Base-by-base conservation (phyloP, 1,140 invertebrate genomes). In the Asobara japonica region DNA sequence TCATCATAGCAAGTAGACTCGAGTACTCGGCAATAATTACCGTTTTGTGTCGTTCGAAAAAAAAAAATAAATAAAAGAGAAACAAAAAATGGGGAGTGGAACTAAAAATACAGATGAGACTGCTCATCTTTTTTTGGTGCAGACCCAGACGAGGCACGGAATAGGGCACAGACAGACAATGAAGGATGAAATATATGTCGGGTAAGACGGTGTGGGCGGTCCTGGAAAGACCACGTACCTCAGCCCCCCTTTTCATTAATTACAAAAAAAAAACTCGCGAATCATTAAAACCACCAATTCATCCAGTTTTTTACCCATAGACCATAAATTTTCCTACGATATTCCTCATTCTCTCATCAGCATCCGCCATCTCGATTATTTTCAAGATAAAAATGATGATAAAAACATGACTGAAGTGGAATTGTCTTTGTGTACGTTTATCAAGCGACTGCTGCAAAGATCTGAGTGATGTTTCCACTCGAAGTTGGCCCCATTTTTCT, bases 251-350 rank as follows among this genome's bases (percentile, higher is more conserved):
- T 56, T 45, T 7, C 20, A 65, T 41, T 74, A 74, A 74, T 74
- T 74, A 74, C 69, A 74, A 74, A 74, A n/a, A n/a, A n/a, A n/a
- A 74, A 74, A 71, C 60, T 31, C 30, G 48, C 22, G 48, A 65
- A 74, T 74, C 73, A 74, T 74, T 74, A 71, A 71, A 67, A 67
- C 64, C 36, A 56, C 48, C 60, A 62, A 62, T 29, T 72, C 48
- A 41, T 61, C 33, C 61, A 33, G n/a, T n/a, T 65, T 67, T 48
- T 68, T 73, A 45, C 41, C 29, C 18, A 45, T 41, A n/a, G 22
- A 18, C 20, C 65, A 72, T 67, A 60, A 68, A 62, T 65, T 73
- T 60, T 69, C 65, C 29, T 22, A 13, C 45, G 30, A 51, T 62
- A 62, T 62, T n/a, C 25, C 29, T 62, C 25, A 29, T 29, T 6